Percentiles rank a stretch among this genome's conserved stretches.
Conservation (phyloP, 2,797 vertebrate genomes). For the Galagoides demidoff region DNA sequence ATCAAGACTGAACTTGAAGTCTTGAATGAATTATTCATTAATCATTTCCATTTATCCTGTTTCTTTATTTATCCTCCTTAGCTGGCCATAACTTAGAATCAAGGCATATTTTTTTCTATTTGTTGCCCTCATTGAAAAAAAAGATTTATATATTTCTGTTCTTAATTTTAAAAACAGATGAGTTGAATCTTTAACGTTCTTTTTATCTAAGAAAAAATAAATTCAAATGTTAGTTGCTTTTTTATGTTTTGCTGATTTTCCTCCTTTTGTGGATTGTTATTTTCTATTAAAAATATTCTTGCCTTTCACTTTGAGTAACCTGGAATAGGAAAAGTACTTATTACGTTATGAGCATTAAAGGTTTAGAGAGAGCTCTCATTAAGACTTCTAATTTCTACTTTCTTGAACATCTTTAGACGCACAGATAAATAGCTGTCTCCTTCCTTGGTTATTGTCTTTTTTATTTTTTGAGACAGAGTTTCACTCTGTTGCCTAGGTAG, state of each 20-base stretch:
- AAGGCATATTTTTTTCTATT: not conserved
- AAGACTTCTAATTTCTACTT: not conserved
- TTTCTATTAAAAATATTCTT: not conserved
- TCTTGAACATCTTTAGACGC: not conserved
- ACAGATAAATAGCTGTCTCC: not conserved
- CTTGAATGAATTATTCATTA: slow-evolving; percentile 45
- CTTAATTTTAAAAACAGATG: slow-evolving; percentile 2
- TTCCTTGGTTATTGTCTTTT: not conserved
- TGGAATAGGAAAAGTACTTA: not conserved
- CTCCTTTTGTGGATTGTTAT: not conserved
- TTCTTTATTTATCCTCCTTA: slow-evolving; percentile 1
- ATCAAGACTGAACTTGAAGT: slow-evolving; percentile 56
- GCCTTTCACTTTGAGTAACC: slow-evolving; percentile 5
- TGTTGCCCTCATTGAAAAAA: slow-evolving; percentile 28
- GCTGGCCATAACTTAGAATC: not conserved
- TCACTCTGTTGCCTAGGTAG: not conserved
- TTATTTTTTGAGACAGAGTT: no score
- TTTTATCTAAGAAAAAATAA: slow-evolving; percentile 46
- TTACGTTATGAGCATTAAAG: not conserved
- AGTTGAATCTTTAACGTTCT: not conserved
- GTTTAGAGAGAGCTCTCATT: slow-evolving; percentile 10
- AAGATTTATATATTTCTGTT: not conserved
- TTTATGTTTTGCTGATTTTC: not conserved
- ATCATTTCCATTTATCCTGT: not conserved
- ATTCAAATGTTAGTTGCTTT: slow-evolving; percentile 7